Evolutionary conservation across 2,888 invertebrate species (phyloP).

Genomic region (Fissipunctia ypsillon): DNA sequence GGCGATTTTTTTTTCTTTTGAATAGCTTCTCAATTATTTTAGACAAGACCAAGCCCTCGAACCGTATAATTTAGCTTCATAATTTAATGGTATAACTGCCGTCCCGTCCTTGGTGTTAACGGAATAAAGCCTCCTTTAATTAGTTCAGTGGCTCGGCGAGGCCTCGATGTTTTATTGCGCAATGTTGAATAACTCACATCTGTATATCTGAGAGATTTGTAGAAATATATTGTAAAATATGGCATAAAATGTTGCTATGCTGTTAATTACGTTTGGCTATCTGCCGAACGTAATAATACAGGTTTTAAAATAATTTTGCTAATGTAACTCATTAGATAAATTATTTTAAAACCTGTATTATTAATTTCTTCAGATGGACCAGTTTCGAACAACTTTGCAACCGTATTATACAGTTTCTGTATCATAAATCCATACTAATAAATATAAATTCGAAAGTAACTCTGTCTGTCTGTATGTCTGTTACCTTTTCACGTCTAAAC

Average conservation of each 20-base stretch:
- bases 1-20: background rate
- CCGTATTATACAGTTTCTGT: background rate
- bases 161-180: constrained; percentile 21
- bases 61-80: background rate
- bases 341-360: constrained; percentile 1
- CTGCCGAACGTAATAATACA: no score
- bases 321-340: no score
- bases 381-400: constrained; percentile 1
- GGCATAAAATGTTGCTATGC: constrained; percentile 1
- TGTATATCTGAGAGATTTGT: constrained; percentile 3
- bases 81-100: constrained; percentile 8
- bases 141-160: constrained; percentile 18
- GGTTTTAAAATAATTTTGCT: no score
- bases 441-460: no score
- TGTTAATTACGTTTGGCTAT: no score
- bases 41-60: background rate
- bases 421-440: no score
- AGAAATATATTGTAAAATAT: constrained; percentile 1
- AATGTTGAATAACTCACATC: constrained; percentile 19
- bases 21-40: background rate
- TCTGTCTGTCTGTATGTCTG: no score
- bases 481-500: no score
- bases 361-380: background rate
- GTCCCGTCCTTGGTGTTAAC: constrained; percentile 32
- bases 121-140: constrained; percentile 13